Base-by-base conservation (phyloP, 1,140 invertebrate genomes). In the Musca vetustissima region DNA sequence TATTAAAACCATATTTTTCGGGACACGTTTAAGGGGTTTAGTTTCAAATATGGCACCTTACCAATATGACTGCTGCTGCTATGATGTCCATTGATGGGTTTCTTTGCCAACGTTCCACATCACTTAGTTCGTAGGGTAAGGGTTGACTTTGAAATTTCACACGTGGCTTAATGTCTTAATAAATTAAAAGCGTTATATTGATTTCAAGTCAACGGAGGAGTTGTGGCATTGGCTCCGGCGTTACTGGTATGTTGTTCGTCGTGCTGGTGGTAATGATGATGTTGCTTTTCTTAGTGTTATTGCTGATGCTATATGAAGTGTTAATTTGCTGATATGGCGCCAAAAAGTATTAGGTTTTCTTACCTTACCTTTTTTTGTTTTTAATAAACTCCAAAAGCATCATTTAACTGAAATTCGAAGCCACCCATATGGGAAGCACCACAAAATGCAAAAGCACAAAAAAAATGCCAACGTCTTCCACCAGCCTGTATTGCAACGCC, bases 311-410 rank as follows among this genome's bases (percentile, higher is more conserved):
- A 61, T 61, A 61, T 43, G 57, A 61, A 61, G 57, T 61, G 57
- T 61, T 61, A 61, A 61, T 61, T 61, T 61, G 57, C 57, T 61
- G 57, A 61, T 61, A 61, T 61, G 57, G 57, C 57, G 57, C 57
- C 57, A 61, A 61, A 61, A 43, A 61, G 57, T 43, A 61, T 61
- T 61, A 61, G 19, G 17, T 61, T 61, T 43, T 61, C 57, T 43
- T 61, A 19, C 24, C 22, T 22, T 24, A 13, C 11, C 36, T 11
- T 13, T 43, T 43, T 43, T 43, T 28, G 28, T 3, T 28, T 43
- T 43, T 43, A 9, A 11, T 9, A 9, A 43, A 43, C 6, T 11
- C 13, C 13, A 8, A 43, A 52, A 19, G 8, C 17, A 61, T 21
- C n/a, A 61, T 43, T 61, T 61, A 61, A 21, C 13, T 61, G 57